Evolutionary conservation across 2,888 invertebrate species (phyloP), one percentile per base, ranked within the genome.

Genomic region (Geophilus truncorum): DNA sequence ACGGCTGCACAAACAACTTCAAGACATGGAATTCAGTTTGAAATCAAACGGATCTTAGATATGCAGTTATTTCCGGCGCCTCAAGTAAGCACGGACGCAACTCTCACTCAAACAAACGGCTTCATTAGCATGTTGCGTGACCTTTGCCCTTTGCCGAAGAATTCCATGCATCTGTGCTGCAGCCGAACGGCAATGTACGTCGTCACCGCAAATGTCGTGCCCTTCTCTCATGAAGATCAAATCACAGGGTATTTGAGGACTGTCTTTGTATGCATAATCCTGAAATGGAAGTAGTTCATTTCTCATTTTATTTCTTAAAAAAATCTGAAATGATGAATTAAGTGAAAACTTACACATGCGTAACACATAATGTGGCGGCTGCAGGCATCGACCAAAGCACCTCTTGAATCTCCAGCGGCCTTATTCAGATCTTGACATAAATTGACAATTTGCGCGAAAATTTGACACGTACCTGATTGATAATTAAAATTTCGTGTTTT

Each of bases 331-430:
- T 25, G 18, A 28, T 62, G 15, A 62, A 25, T 23, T 0, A 25
- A 62, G 1, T 23, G 7, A 0, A 30, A 36, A 80, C 80, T 80
- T 80, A 80, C 80, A 23, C 80, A 80, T 23, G 80, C 80, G 25
- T 80, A 80, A 57, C 80, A 80, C 80, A 80, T 80, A 18, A 80
- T 40, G 28, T 80, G 80, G 18, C 80, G 80, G 18, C 80, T 80
- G 80, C 80, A 80, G 0, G 80, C 75, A 10, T 40, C 80, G 9
- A 76, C 51, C n/a, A 80, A 21, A 0, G 34, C 75, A 0, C 80
- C 75, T 45, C 75, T 70, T 0, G 34, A 23, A 40, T 80, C 80
- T n/a, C 80, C 76, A 40, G 36, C 36, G 7, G 80, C 36, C 23
- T 36, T 70, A 25, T 75, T 80, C 23, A 80, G n/a, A 10, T 76